Base-by-base conservation (phyloP, 2,888 invertebrate species). In the Caradrina kadenii region DNA sequence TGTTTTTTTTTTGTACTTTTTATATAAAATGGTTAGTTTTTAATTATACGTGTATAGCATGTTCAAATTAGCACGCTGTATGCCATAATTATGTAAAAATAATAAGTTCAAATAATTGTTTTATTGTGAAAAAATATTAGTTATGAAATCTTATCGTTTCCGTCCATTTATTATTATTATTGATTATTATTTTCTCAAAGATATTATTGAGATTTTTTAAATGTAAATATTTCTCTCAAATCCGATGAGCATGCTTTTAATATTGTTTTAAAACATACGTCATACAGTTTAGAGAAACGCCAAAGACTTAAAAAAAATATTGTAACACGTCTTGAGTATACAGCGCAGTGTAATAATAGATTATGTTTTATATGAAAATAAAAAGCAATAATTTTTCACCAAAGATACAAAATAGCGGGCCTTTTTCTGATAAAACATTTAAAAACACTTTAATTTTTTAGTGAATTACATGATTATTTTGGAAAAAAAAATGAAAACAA, bases 201-300 rank as follows among this genome's bases (percentile, higher is more conserved):
- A 56, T 72, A 72, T 79, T 86, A 86, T 90, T 89, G 83, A 84
- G 84, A 82, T 83, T 82, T 73, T 80, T 81, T 85, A 68, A 80
- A 83, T 84, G 85, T 85, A 85, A 84, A 82, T 85, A 85, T 84
- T 72, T 69, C 63, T 75, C 70, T 74, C 69, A 71, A 69, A 79
- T 58, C 73, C 80, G 76, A 85, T 79, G 82, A 78, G 84, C 82
- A 88, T 87, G 87, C 85, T 88, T 88, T 83, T 88, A 80, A 81
- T 86, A 88, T 88, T 84, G 84, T 84, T 88, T 86, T 88, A 85
- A 86, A 87, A 80, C 78, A 77, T 83, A 87, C 87, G 87, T 93
- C 95, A 96, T 96, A 96, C 95, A 96, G 95, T 95, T 92, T 94
- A 95, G 95, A 92, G 88, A 87, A 90, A 93, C 93, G 92, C 95